phyloP scores from a whole-genome alignment of 2,113 vertebrate genomes.

The Steatornis caripensis region DNA sequence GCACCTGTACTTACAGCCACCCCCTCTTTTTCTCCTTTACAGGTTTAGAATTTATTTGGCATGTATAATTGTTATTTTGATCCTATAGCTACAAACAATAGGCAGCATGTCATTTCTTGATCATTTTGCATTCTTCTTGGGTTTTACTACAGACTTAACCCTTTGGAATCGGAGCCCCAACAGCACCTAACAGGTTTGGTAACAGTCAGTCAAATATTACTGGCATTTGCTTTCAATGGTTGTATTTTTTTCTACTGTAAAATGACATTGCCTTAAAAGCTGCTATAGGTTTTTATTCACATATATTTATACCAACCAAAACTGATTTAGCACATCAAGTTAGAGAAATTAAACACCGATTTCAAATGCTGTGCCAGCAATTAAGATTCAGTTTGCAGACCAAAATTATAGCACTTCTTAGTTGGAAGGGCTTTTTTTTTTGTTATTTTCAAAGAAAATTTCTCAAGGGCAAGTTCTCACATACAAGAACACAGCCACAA shows the following conservation, averaged over 20 bases:
- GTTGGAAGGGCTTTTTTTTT: background rate
- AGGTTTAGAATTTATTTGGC: slow-evolving; percentile 84
- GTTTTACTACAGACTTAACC: slow-evolving; percentile 68
- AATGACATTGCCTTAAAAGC: background rate
- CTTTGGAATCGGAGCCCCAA: slow-evolving; percentile 2
- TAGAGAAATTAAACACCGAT: background rate
- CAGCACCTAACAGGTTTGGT: background rate
- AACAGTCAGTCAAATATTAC: background rate
- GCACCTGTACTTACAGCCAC: slow-evolving; percentile 77
- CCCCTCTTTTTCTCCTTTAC: slow-evolving; percentile 69
- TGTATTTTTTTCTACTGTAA: background rate
- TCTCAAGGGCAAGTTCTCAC: background rate
- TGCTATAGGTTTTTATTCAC: background rate
- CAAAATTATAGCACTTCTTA: background rate
- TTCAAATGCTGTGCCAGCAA: background rate
- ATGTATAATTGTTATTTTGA: slow-evolving; percentile 82
- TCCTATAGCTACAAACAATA: slow-evolving; percentile 79
- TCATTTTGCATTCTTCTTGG: slow-evolving; percentile 69
- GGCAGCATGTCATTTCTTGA: slow-evolving; percentile 77
- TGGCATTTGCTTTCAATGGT: background rate
- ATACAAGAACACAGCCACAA: background rate
- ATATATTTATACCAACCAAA: background rate
- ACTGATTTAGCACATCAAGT: background rate
- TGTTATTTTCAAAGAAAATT: background rate
- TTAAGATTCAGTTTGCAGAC: background rate